phyloP scores from a whole-genome alignment of 2,888 invertebrate species.

The Amitus sp. region DNA sequence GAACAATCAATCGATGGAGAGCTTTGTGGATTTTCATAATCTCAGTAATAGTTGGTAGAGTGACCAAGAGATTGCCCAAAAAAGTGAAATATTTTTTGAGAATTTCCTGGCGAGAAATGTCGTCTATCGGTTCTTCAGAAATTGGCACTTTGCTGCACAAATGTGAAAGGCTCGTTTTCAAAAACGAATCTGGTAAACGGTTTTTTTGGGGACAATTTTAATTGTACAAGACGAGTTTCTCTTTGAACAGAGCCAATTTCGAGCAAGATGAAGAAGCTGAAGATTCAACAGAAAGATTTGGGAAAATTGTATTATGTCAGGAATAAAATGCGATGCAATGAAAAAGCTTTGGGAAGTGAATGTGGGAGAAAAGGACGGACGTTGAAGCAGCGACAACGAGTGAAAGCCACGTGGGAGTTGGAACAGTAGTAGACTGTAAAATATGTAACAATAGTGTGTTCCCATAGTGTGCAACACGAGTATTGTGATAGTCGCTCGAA shows the following conservation, averaged over 20 bases:
- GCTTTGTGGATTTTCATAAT: constrained; percentile 40
- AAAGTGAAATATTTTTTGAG: constrained; percentile 59
- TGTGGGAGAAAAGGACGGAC: constrained; percentile 39
- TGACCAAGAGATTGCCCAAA: constrained; percentile 55
- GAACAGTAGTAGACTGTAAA: constrained; percentile 62
- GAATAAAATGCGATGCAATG: constrained; percentile 3
- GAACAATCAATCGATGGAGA: constrained; percentile 43
- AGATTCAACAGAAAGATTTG: no score
- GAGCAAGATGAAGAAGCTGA: no score
- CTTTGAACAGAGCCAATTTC: no score
- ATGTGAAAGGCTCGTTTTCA: no score
- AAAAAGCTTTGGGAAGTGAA: constrained; percentile 28
- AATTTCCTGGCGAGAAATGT: constrained; percentile 40
- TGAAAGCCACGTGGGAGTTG: constrained; percentile 65
- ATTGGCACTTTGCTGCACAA: constrained; percentile 55
- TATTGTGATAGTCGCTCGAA: constrained; percentile 55
- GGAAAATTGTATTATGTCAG: not conserved
- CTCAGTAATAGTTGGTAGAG: constrained; percentile 44
- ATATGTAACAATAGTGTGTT: constrained; percentile 66
- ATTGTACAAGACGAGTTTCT: no score
- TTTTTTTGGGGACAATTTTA: no score
- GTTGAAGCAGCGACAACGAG: constrained; percentile 57
- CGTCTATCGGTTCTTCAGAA: constrained; percentile 55
- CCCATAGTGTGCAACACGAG: constrained; percentile 61
- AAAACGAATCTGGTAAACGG: no score